A percentile compares a stretch with the other conserved stretches of the same genome.
phyloP scores from a whole-genome alignment of 1,140 invertebrate genomes.

The Vanessa atalanta region DNA sequence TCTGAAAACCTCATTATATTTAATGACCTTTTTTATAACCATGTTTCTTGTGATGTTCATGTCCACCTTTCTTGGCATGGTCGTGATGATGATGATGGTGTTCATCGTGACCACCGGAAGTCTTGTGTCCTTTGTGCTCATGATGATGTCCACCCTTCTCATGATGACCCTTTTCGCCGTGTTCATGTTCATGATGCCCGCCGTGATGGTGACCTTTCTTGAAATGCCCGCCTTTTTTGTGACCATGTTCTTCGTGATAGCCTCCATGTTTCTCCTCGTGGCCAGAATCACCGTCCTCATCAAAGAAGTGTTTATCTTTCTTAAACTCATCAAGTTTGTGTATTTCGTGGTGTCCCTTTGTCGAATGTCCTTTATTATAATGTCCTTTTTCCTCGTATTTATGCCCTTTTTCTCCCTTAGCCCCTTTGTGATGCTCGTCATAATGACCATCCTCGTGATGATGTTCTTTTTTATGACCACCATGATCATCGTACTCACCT shows the following conservation, averaged over 20 bases:
- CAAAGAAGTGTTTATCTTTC: slow-evolving; percentile 84
- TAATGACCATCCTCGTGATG: slow-evolving; percentile 87
- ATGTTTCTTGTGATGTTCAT: slow-evolving; percentile 80
- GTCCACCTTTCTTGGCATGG: slow-evolving; percentile 84
- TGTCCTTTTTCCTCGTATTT: slow-evolving; percentile 83
- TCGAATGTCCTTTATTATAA: slow-evolving; percentile 89
- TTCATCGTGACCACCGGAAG: slow-evolving; percentile 81
- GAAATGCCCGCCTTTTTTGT: slow-evolving; percentile 85
- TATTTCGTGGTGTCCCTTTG: slow-evolving; percentile 88
- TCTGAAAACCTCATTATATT: slow-evolving; percentile 10
- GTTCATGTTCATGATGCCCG: slow-evolving; percentile 84
- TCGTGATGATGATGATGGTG: slow-evolving; percentile 83
- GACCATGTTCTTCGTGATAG: slow-evolving; percentile 85
- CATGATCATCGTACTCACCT: slow-evolving; percentile 86
- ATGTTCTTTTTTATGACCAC: slow-evolving; percentile 87
- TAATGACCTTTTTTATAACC: slow-evolving; percentile 81
- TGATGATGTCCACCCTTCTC: slow-evolving; percentile 83
- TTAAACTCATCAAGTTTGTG: slow-evolving; percentile 88
- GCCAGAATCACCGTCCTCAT: slow-evolving; percentile 88
- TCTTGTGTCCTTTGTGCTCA: slow-evolving; percentile 73
- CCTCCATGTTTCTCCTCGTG: slow-evolving; percentile 85
- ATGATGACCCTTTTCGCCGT: slow-evolving; percentile 86
- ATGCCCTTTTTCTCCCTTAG: slow-evolving; percentile 84
- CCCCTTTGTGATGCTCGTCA: slow-evolving; percentile 86
- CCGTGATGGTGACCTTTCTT: slow-evolving; percentile 86